A percentile compares a stretch with the other conserved stretches of the same genome.
Conservation (phyloP, 2,888 invertebrate genomes). For the Himalopsyche anomala region DNA sequence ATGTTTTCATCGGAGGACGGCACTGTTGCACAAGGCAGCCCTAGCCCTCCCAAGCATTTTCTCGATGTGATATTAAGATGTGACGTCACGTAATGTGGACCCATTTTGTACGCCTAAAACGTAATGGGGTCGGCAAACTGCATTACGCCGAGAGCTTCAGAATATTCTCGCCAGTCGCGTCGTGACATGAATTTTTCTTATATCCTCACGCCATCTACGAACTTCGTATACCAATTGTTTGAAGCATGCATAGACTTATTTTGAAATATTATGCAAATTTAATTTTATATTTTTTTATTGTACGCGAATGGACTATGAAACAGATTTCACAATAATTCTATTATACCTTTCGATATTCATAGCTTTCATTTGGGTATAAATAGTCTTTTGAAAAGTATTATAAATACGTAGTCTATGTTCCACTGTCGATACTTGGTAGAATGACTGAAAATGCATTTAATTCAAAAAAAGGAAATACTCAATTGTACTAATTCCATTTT, state of each 20-base stretch:
- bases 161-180: conserved; percentile 39
- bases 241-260: conserved; percentile 27
- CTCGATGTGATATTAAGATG: conserved; percentile 42
- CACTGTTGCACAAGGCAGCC: conserved; percentile 13
- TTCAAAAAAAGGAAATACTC: too few relatives aligned
- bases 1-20: background rate
- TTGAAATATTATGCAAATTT: conserved; percentile 9
- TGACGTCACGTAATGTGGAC: conserved; percentile 38
- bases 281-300: background rate
- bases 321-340: too few relatives aligned
- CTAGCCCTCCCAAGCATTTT: conserved; percentile 41
- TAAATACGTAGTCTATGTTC: too few relatives aligned
- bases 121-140: conserved; percentile 43
- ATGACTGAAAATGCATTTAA: too few relatives aligned
- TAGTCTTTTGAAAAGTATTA: too few relatives aligned
- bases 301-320: background rate
- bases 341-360: too few relatives aligned
- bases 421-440: too few relatives aligned
- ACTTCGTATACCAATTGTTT: conserved; percentile 1
- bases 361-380: too few relatives aligned
- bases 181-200: conserved; percentile 33
- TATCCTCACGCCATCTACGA: background rate
- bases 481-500: too few relatives aligned
- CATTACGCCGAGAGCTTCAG: conserved; percentile 33
- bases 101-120: conserved; percentile 42